Conservation (phyloP, 2,888 invertebrate species). For the Macroteleia sp. region DNA sequence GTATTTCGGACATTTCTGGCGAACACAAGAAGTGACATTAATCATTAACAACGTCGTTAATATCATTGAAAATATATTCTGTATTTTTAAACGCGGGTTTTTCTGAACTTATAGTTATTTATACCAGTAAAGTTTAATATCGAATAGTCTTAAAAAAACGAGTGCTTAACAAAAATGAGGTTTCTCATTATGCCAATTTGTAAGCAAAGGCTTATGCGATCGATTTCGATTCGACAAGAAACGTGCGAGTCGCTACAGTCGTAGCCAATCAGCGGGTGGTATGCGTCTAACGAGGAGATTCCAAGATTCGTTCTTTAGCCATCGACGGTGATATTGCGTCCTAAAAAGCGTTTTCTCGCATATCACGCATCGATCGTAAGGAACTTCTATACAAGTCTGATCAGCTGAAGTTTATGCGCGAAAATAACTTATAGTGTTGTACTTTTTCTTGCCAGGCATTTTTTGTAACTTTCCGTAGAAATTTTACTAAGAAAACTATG, state of each 20-base stretch:
- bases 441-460: not conserved
- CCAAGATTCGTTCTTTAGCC: slow-evolving; percentile 71
- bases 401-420: slow-evolving; percentile 17
- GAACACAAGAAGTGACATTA: slow-evolving; percentile 21
- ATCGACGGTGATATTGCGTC: slow-evolving; percentile 68
- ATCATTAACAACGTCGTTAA: slow-evolving; percentile 36
- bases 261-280: slow-evolving; percentile 75
- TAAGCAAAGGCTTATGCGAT: slow-evolving; percentile 55
- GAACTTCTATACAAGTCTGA: slow-evolving; percentile 17
- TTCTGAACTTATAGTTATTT: slow-evolving; percentile 30
- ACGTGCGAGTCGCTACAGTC: slow-evolving; percentile 60
- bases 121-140: slow-evolving; percentile 34
- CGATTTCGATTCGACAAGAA: slow-evolving; percentile 53
- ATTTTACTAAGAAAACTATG: too few relatives aligned
- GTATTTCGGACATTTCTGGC: slow-evolving; percentile 3
- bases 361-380: slow-evolving; percentile 20
- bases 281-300: slow-evolving; percentile 76
- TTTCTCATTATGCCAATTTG: slow-evolving; percentile 54
- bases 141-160: slow-evolving; percentile 5
- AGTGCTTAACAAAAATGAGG: slow-evolving; percentile 24
- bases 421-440: slow-evolving; percentile 23
- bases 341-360: slow-evolving; percentile 46
- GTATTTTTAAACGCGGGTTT: slow-evolving; percentile 2
- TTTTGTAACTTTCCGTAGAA: too few relatives aligned
- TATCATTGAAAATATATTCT: slow-evolving; percentile 3